Base-by-base conservation (phyloP, 2,888 invertebrate genomes). In the Zaprionus obscuricornis region DNA sequence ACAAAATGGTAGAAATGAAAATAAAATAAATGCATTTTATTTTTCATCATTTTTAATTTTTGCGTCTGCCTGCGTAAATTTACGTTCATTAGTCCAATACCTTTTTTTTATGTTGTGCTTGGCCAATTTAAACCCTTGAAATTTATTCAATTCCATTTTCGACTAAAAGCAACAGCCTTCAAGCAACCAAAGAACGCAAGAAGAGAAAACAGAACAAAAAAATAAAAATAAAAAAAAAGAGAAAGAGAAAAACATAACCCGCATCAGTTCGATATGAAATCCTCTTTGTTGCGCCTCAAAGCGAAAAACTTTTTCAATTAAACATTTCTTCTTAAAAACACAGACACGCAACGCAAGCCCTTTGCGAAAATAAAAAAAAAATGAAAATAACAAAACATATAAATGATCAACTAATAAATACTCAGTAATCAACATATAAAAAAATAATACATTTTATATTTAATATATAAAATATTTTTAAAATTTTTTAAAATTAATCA, bases 271-370 rank as follows among this genome's bases (percentile, higher is more conserved):
- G 49, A 72, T 72, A 46, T 46, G 31, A 52, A 66, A 59, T 34
- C 33, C 40, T 45, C 37, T 64, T 55, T 66, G 67, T 60, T 63
- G 65, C 24, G 51, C 31, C 76, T 67, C 69, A 78, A 81, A 83
- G 78, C 46, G 59, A 56, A 67, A 63, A 79, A 81, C 66, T 79
- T 79, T 84, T 78, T 77, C 84, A 78, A 78, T 78, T 83, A 83
- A 76, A 60, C 77, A 60, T 76, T 69, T 78, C 66, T 64, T 83
- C 66, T 73, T 73, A 63, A 76, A 74, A 67, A 70, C 45, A 66
- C 59, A 60, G 62, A 58, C 56, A 46, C 31, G 24, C 34, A 50
- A 40, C 40, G 26, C 39, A 52, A 22, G 33, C 36, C 33, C 24
- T 45, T 10, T 7, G 18, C 37, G 50, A 57, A 71, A 51, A 58